Percentiles rank a stretch among this genome's conserved stretches.
Conservation (phyloP, 2,888 invertebrate species). For the Mimumesa dahlbomi region DNA sequence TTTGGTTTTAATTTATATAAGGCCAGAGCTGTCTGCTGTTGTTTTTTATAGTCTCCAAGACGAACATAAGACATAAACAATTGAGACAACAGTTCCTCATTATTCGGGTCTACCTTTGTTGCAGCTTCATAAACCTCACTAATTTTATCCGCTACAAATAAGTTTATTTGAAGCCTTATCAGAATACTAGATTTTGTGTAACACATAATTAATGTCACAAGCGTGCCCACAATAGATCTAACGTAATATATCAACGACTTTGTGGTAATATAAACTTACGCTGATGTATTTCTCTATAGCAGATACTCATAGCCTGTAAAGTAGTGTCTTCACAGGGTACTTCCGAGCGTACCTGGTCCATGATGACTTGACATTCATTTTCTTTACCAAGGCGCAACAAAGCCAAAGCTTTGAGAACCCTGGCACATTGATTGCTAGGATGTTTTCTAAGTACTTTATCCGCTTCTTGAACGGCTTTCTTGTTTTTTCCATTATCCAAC, state of each 20-base stretch:
- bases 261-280: slow-evolving; percentile 84
- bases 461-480: slow-evolving; percentile 97
- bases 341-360: slow-evolving; percentile 89
- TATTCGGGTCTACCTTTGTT: slow-evolving; percentile 90
- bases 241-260: neutral
- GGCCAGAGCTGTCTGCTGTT: slow-evolving; percentile 93
- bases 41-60: slow-evolving; percentile 92
- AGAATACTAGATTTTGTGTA: too few species aligned
- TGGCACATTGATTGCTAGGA: slow-evolving; percentile 92
- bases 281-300: slow-evolving; percentile 95
- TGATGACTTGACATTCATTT: slow-evolving; percentile 88
- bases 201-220: too few species aligned
- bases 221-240: too few species aligned
- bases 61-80: slow-evolving; percentile 98
- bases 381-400: slow-evolving; percentile 93
- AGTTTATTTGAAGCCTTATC: too few species aligned
- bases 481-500: slow-evolving; percentile 97
- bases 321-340: slow-evolving; percentile 95
- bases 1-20: slow-evolving; percentile 95
- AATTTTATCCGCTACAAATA: slow-evolving; percentile 89
- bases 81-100: slow-evolving; percentile 95
- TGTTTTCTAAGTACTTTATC: slow-evolving; percentile 98
- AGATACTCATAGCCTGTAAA: slow-evolving; percentile 96
- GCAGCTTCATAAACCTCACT: slow-evolving; percentile 95
- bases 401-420: slow-evolving; percentile 95